Conservation (phyloP, 2,113 vertebrate genomes). For the Syrrhaptes paradoxus region DNA sequence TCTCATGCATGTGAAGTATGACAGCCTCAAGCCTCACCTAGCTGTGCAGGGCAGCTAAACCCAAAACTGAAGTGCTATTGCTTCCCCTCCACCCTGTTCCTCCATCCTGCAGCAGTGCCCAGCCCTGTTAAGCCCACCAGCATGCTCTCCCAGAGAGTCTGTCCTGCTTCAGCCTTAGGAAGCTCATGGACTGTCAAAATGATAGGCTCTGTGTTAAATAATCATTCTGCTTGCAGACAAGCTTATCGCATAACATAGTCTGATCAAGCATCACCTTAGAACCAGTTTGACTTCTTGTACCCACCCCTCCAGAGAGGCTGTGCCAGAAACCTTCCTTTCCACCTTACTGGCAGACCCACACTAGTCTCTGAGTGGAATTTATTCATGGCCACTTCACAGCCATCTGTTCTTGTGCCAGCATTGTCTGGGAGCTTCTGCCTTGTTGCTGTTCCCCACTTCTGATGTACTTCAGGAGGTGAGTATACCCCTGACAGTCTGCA, state of each 20-base stretch:
- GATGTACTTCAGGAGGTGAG: background rate
- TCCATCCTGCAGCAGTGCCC: rapidly evolving
- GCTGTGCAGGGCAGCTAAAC: background rate
- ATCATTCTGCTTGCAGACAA: background rate
- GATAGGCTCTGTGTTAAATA: rapidly evolving
- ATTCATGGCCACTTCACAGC: background rate
- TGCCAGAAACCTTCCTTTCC: background rate
- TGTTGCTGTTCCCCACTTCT: background rate
- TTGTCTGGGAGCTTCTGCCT: background rate
- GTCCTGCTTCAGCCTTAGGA: rapidly evolving
- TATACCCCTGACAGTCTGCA: background rate
- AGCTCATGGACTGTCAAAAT: background rate
- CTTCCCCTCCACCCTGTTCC: rapidly evolving
- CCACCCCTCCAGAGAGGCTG: background rate
- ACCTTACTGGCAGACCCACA: background rate
- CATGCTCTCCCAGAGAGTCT: rapidly evolving
- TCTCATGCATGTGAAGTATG: rapidly evolving
- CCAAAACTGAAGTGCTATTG: rapidly evolving
- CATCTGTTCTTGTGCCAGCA: background rate
- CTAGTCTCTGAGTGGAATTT: background rate
- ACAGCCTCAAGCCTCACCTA: background rate
- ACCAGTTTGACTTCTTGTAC: background rate
- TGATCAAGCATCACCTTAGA: background rate
- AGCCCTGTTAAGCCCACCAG: no score
- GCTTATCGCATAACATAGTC: rapidly evolving